Evolutionary conservation across 2,113 vertebrate species (phyloP), one percentile per base, ranked within the genome.

Genomic region (Paratilapia polleni): DNA sequence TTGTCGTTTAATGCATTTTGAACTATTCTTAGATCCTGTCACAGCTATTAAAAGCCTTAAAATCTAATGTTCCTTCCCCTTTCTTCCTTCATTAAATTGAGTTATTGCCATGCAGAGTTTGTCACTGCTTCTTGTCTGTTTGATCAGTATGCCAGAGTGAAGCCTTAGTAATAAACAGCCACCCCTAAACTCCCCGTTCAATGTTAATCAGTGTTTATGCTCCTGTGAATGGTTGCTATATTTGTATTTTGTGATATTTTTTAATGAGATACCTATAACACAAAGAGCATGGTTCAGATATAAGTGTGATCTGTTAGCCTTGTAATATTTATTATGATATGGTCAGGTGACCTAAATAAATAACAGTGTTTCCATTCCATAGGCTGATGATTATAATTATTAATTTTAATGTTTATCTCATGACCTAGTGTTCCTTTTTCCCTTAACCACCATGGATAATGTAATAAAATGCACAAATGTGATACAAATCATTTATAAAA

Each of bases 61-160:
- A 92, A 89, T 89, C 57, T 28, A 78, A 89, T 87, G 59, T 89
- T 87, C 75, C 61, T 79, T 75, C 5, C 6, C n/a, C 9, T 49
- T 34, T 8, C 38, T 62, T 81, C 43, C 59, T 22, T 57, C 12
- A 13, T 77, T 8, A 73, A 83, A 82, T 76, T 19, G 1, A 85
- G 54, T 87, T 5, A 80, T 31, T 24, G 28, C 11, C n/a, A 14
- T 73, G 24, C 38, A 36, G 52, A 54, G 54, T 52, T 54, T 59
- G 19, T 76, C 52, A 20, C 22, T 31, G 20, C 19, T 47, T 62
- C 41, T 17, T 70, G 70, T 64, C n/a, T 66, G 54, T 73, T 57
- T 74, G 41, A 84, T 91, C 77, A 90, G 52, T 91, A 57, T 86
- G 82, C 62, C 24, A 78, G 61, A 81, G 47, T 17, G 22, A 14